phyloP scores from a whole-genome alignment of 2,888 invertebrate species.

The Seira ritae region DNA sequence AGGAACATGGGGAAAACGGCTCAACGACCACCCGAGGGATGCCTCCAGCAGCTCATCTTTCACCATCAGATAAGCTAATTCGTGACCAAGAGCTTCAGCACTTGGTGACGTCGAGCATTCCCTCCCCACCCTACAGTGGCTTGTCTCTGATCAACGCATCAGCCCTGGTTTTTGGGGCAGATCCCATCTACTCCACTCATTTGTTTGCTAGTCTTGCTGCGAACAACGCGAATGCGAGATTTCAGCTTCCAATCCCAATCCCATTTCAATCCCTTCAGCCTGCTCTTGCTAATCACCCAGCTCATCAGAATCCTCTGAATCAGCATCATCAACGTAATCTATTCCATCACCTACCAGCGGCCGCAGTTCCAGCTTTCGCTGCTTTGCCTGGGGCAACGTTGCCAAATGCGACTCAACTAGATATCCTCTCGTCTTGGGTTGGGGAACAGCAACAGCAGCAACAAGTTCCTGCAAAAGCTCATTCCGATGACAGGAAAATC shows the following conservation, averaged over 20 bases:
- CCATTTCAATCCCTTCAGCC: slow-evolving; percentile 64
- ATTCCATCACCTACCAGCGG: slow-evolving; percentile 48
- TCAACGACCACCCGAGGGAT: slow-evolving; percentile 47
- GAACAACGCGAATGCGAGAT: slow-evolving; percentile 65
- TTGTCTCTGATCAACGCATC: slow-evolving; percentile 67
- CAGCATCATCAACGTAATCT: slow-evolving; percentile 45
- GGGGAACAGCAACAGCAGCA: slow-evolving; percentile 63
- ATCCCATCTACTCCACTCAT: slow-evolving; percentile 71
- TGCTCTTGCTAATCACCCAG: slow-evolving; percentile 51
- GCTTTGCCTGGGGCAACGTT: slow-evolving; percentile 46
- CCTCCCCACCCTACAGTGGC: slow-evolving; percentile 69
- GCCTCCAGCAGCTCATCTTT: slow-evolving; percentile 25
- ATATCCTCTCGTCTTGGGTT: slow-evolving; percentile 70
- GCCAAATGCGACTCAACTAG: slow-evolving; percentile 64
- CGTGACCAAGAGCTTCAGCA: slow-evolving; percentile 71
- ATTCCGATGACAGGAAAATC: slow-evolving; percentile 20
- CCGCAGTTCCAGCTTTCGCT: slow-evolving; percentile 40
- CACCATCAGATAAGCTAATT: slow-evolving; percentile 64
- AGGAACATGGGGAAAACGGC: slow-evolving; percentile 55
- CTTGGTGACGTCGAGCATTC: slow-evolving; percentile 69
- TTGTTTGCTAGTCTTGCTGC: slow-evolving; percentile 70
- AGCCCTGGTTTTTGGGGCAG: slow-evolving; percentile 65
- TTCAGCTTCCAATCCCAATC: slow-evolving; percentile 71
- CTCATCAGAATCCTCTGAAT: slow-evolving; percentile 32
- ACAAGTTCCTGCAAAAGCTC: slow-evolving; percentile 26